phyloP scores from a whole-genome alignment of 2,113 vertebrate species.

The Potamarius usumacintae region DNA sequence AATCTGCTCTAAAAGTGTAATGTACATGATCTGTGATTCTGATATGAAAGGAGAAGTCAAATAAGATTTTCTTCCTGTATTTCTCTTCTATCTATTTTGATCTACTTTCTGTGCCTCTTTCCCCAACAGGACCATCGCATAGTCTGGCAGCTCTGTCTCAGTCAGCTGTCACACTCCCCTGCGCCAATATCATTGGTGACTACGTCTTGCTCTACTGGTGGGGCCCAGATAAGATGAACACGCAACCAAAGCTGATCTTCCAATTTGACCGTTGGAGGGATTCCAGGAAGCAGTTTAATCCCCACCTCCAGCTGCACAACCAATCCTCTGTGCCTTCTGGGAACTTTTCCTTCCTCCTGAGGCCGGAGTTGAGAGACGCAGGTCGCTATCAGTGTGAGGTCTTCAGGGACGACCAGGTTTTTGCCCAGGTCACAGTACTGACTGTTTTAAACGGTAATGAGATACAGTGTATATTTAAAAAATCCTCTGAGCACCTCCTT shows the following conservation, averaged over 20 bases:
- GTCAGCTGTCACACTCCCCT: conserved; percentile 55
- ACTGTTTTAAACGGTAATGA: conserved; percentile 71
- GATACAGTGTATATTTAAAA: not conserved
- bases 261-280: conserved; percentile 68
- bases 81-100: not conserved
- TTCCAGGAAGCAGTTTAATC: not conserved
- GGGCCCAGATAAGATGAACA: conserved; percentile 19
- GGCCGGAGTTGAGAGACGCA: conserved; percentile 54
- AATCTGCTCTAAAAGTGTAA: not conserved
- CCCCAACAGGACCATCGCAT: conserved; percentile 45
- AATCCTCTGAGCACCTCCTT: not conserved
- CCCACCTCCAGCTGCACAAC: conserved; percentile 53
- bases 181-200: conserved; percentile 62
- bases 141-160: conserved; percentile 51
- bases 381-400: conserved; percentile 71
- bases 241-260: conserved; percentile 36
- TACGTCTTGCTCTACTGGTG: conserved; percentile 64
- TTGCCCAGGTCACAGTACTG: conserved; percentile 59
- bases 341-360: conserved; percentile 66
- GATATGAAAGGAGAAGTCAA: not conserved
- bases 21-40: not conserved
- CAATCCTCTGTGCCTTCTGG: conserved; percentile 51
- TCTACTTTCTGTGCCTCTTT: conserved; percentile 5
- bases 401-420: conserved; percentile 55
- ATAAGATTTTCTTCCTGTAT: not conserved